Evolutionary conservation across 2,113 vertebrate species (phyloP).

Genomic region (Cynopterus brachyotis): DNA sequence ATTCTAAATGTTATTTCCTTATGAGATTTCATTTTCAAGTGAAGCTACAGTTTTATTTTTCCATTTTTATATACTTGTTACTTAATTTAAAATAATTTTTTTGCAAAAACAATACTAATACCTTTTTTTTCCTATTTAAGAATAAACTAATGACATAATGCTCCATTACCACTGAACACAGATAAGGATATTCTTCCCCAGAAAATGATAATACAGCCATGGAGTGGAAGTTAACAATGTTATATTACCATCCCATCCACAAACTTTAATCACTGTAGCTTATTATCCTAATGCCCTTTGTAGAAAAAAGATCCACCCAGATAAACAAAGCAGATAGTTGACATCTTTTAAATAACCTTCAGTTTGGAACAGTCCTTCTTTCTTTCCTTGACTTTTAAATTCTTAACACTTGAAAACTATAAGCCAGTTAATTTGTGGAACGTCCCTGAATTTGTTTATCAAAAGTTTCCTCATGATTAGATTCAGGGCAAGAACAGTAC

Average conservation of each 20-base stretch:
- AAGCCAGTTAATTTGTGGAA: neutral
- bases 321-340: neutral
- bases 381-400: neutral
- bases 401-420: neutral
- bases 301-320: neutral
- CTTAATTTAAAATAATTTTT: neutral
- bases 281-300: neutral
- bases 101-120: neutral
- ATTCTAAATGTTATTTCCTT: neutral
- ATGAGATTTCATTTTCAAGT: neutral
- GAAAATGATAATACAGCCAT: neutral
- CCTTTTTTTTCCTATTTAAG: neutral
- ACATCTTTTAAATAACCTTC: neutral
- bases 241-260: neutral
- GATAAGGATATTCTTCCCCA: neutral
- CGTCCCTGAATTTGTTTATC: neutral
- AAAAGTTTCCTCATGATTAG: neutral
- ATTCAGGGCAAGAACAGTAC: neutral
- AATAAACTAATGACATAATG: neutral
- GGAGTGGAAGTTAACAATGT: neutral
- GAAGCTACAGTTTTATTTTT: neutral
- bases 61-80: neutral
- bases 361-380: neutral
- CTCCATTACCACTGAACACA: neutral
- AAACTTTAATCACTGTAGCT: neutral